These are phyloP conservation scores for Phataginus tricuspis DNA, from an alignment of 2,797 vertebrate species.

Conservation along the genomic window DNA sequence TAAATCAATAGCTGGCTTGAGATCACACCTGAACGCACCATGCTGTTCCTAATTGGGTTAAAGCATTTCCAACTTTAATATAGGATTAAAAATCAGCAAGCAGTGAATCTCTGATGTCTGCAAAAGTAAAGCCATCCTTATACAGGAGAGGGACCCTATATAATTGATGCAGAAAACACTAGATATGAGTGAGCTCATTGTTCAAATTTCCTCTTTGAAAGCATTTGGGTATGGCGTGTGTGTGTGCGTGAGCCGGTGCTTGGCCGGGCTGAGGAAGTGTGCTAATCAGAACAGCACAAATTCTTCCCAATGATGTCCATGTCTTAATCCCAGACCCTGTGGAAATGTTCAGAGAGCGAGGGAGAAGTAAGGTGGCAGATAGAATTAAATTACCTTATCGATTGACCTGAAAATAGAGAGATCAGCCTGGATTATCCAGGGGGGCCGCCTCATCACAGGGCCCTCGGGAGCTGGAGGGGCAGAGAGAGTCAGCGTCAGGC, in stretches of 20 bases:
- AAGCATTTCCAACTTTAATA: conserved; percentile 60
- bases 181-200: background rate
- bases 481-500: background rate
- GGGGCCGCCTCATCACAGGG: background rate
- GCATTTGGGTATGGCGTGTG: background rate
- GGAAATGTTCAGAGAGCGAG: background rate
- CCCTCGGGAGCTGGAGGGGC: background rate
- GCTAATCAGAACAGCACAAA: background rate
- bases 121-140: conserved; percentile 60
- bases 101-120: conserved; percentile 38
- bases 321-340: background rate
- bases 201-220: conserved; percentile 15
- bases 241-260: background rate
- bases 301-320: background rate
- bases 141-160: conserved; percentile 56
- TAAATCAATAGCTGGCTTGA: conserved; percentile 47
- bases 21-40: background rate
- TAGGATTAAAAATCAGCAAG: conserved; percentile 70
- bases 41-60: conserved; percentile 53
- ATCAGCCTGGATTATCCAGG: background rate
- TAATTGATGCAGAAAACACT: conserved; percentile 56
- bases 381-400: background rate
- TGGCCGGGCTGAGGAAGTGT: background rate
- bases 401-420: background rate
- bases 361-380: background rate